Base-by-base conservation (phyloP, 1,140 invertebrate genomes). In the Samia ricini region DNA sequence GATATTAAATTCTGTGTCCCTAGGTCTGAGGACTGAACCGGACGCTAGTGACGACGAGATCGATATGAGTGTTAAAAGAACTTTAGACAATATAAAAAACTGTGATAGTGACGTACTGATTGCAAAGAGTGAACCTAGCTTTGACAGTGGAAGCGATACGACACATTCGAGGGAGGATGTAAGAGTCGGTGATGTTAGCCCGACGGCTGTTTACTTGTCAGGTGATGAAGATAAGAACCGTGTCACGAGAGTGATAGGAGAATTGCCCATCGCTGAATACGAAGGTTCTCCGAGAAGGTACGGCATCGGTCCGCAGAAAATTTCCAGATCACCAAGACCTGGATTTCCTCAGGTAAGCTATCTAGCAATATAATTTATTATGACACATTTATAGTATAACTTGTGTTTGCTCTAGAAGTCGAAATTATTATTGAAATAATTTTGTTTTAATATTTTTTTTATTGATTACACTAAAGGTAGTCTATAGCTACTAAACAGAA, bases 201-300 rank as follows among this genome's bases (percentile, higher is more conserved):
- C 82, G 21, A 79, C 83, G 4, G 88, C 82, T 7, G 72, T 80
- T 15, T 84, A 83, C 81, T 68, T 82, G 59, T 85, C 85, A 10
- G 85, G 81, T 4, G 83, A 87, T n/a, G 91, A 91, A 51, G 92
- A 93, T 68, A 91, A 91, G 55, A 88, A 89, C 52, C 94, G 95
- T 90, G 93, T 95, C 8, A 92, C 95, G 52, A 93, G 95, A 70
- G 93, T 97, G 56, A 98, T 98, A 82, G 97, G 97, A 21, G 95
- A 95, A 89, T 88, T 97, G 69, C 96, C 96, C 12, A 97, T 97
- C 73, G 96, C 96, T 33, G 96, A 98, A 72, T 98, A 98, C 85
- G 97, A 97, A 68, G 97, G 96, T 20, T 98, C 97, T 36, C 97
- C 97, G 3, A 92, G 96, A 68, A 93, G 97, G 67, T 98, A 98